phyloP scores from a whole-genome alignment of 2,797 vertebrate genomes.

The Halcyon leucocephala region DNA sequence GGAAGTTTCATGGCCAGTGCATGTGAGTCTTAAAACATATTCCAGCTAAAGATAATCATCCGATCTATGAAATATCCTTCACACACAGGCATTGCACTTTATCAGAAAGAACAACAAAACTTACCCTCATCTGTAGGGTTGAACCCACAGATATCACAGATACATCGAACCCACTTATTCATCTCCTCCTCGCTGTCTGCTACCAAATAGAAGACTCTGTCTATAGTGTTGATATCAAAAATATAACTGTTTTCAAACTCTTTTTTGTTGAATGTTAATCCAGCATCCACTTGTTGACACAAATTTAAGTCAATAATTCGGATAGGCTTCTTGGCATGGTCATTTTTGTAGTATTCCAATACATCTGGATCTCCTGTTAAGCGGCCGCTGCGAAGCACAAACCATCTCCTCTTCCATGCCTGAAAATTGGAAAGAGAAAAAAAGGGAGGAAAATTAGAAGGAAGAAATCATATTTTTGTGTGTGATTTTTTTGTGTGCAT shows the following conservation, averaged over 20 bases:
- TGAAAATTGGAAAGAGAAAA: slow-evolving; percentile 64
- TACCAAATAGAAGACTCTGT: slow-evolving; percentile 97
- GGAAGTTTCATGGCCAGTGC: background rate
- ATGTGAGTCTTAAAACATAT: background rate
- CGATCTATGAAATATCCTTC: background rate
- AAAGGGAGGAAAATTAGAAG: background rate
- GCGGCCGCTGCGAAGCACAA: slow-evolving; percentile 96
- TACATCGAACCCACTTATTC: slow-evolving; percentile 99
- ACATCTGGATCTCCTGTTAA: slow-evolving; percentile 97
- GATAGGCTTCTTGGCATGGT: slow-evolving; percentile 98
- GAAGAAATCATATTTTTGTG: background rate
- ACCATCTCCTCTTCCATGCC: slow-evolving; percentile 99
- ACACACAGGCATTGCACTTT: background rate
- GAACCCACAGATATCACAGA: slow-evolving; percentile 99
- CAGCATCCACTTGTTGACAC: slow-evolving; percentile 98
- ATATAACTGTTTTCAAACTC: slow-evolving; percentile 99
- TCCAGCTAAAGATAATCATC: background rate
- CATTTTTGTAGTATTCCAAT: slow-evolving; percentile 99
- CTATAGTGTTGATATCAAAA: slow-evolving; percentile 99
- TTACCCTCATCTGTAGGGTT: slow-evolving; percentile 98
- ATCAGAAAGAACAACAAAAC: slow-evolving; percentile 14
- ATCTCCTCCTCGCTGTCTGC: slow-evolving; percentile 99
- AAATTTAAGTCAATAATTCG: slow-evolving; percentile 99
- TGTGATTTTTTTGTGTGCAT: background rate
- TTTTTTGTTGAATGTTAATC: slow-evolving; percentile 97